phyloP scores from a whole-genome alignment of 1,140 invertebrate genomes.

The Eufriesea mexicana region DNA sequence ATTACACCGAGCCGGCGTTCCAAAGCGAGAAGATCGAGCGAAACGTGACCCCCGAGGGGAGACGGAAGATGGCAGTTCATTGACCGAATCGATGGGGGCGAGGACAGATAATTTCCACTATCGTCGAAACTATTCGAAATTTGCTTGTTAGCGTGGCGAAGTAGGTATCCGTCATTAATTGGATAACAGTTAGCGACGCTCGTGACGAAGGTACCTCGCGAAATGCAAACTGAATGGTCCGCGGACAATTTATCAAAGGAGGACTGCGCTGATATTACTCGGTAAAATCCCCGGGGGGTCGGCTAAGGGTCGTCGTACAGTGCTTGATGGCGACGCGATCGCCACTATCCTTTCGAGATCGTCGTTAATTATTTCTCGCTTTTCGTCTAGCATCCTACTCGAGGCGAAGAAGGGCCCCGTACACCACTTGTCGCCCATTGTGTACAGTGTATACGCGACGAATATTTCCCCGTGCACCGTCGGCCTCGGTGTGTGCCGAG shows the following conservation, averaged over 20 bases:
- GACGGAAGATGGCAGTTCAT: not conserved
- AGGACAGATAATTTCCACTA: not conserved
- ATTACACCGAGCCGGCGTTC: too few species aligned
- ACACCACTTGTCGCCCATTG: slow-evolving; percentile 54
- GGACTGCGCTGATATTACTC: slow-evolving; percentile 69
- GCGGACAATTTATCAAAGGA: slow-evolving; percentile 67
- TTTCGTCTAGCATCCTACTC: slow-evolving; percentile 77
- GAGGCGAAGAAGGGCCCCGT: slow-evolving; percentile 38
- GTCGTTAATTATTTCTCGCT: slow-evolving; percentile 79
- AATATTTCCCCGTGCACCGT: slow-evolving; percentile 18
- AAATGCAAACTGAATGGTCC: slow-evolving; percentile 67
- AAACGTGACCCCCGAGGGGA: not conserved
- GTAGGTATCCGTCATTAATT: slow-evolving; percentile 15
- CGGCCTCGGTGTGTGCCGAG: slow-evolving; percentile 1
- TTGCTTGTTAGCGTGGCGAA: not conserved
- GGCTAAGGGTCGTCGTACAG: slow-evolving; percentile 58
- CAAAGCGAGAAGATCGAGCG: not conserved
- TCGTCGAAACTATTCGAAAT: not conserved
- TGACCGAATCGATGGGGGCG: not conserved
- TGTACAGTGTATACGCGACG: slow-evolving; percentile 47
- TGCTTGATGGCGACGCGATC: slow-evolving; percentile 75
- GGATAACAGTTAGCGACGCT: slow-evolving; percentile 16
- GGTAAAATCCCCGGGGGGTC: slow-evolving; percentile 74
- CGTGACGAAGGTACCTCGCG: slow-evolving; percentile 44
- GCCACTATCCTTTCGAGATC: slow-evolving; percentile 78